Evolutionary conservation across 1,140 invertebrate genomes (phyloP), one percentile per base, ranked within the genome.

Genomic region (Subanguina moxae): DNA sequence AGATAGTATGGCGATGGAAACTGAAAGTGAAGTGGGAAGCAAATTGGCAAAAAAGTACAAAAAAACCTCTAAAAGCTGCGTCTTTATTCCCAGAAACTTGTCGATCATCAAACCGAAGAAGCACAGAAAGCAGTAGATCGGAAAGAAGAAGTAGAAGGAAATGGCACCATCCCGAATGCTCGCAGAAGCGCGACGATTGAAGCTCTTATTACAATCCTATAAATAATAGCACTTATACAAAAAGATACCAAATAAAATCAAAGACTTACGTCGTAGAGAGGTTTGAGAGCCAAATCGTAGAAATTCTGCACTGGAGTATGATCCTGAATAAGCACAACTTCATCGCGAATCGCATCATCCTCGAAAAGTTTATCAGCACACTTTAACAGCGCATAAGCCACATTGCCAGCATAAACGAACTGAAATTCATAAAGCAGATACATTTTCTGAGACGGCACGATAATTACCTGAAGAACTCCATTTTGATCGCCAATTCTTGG

Each of bases 321-420:
- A 42, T 76, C 74, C 11, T 25, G 27, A 64, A 76, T 46, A 30
- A 69, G 56, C 13, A 76, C 76, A 8, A 58, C 57, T 57, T 76
- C 74, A 21, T 48, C 25, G 21, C 42, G 57, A 25, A 58, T 17
- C 1, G 32, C 19, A 8, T 30, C 32, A 23, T 78, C 76, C 13
- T 38, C 27, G 32, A 57, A 8, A 13, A 78, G 28, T 52, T 67
- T 76, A 19, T 58, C 27, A 15, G 70, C 76, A 52, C 62, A 64
- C 15, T 65, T 21, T 23, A 77, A 17, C 62, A 75, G 19, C n/a
- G 76, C 67, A 63, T 59, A 28, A 5, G 74, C 75, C 21, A 58
- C 76, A 63, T 76, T 76, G 15, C 76, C 74, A 42, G 72, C 74
- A 38, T 76, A 76, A 3, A 76, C 76, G n/a, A 76, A 65, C 76